Conservation (phyloP, 2,113 vertebrate species). For the Macaca fascicularis region DNA sequence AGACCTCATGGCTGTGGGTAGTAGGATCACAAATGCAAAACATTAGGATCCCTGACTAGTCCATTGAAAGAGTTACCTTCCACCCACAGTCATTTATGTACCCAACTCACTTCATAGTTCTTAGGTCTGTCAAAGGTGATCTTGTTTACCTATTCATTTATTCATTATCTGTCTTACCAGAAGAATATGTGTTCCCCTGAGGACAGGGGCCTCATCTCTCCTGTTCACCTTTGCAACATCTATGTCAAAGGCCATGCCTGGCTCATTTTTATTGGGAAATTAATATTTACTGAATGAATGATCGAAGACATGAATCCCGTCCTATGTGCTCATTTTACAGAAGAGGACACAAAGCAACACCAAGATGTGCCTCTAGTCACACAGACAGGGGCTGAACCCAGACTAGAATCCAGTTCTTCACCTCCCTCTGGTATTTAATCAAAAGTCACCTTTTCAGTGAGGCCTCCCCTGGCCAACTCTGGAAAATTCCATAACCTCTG, state of each 20-base stretch:
- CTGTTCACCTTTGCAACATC: not conserved
- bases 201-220: not conserved
- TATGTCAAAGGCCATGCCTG: not conserved
- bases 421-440: not conserved
- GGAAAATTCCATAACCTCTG: not conserved
- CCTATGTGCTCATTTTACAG: not conserved
- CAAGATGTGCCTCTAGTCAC: not conserved
- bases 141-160: not conserved
- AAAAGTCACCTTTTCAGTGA: not conserved
- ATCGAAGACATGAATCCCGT: not conserved
- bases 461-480: not conserved
- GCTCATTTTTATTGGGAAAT: not conserved
- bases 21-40: fast-evolving
- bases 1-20: not conserved
- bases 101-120: not conserved
- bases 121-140: not conserved
- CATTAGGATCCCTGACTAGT: not conserved
- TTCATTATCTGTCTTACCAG: not conserved
- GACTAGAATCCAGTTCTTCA: not conserved
- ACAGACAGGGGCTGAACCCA: fast-evolving
- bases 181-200: not conserved
- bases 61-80: not conserved
- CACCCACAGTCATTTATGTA: not conserved
- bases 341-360: not conserved
- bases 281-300: not conserved